Conservation (phyloP, 2,797 vertebrate species). For the Girardinus metallicus region DNA sequence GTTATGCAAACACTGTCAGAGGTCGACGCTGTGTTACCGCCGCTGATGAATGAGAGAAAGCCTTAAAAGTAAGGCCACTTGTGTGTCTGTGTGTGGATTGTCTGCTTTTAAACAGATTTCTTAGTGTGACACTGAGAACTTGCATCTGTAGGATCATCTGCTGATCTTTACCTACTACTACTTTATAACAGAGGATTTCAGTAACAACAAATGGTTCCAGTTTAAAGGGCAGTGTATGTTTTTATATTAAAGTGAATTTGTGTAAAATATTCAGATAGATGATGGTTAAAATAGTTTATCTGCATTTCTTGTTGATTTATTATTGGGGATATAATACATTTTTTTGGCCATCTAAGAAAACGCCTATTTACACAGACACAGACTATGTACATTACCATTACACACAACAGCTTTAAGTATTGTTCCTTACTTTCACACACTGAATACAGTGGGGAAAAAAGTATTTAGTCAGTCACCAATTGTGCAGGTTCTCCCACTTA, state of each 20-base stretch:
- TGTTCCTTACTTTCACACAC: neutral
- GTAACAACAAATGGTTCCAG: neutral
- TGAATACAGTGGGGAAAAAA: too few relatives aligned
- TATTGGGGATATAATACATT: neutral
- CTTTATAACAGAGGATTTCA: conserved; percentile 8
- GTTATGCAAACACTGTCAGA: conserved; percentile 65
- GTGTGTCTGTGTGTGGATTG: too few relatives aligned
- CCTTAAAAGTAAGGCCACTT: conserved; percentile 20
- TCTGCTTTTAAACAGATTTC: conserved; percentile 48
- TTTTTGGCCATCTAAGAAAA: neutral
- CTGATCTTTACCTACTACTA: neutral
- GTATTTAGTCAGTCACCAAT: too few relatives aligned
- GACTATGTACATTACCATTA: neutral
- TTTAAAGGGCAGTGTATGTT: neutral
- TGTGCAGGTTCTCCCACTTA: too few relatives aligned
- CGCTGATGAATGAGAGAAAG: conserved; percentile 49
- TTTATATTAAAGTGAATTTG: neutral
- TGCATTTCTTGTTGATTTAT: neutral
- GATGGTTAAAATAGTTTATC: neutral
- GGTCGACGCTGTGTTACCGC: conserved; percentile 1
- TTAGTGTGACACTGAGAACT: neutral
- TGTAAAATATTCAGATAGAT: neutral
- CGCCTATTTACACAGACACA: neutral
- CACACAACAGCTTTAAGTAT: neutral
- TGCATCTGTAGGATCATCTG: conserved; percentile 31